Base-by-base conservation (phyloP, 2,113 vertebrate genomes). In the Cyanoderma ruficeps region DNA sequence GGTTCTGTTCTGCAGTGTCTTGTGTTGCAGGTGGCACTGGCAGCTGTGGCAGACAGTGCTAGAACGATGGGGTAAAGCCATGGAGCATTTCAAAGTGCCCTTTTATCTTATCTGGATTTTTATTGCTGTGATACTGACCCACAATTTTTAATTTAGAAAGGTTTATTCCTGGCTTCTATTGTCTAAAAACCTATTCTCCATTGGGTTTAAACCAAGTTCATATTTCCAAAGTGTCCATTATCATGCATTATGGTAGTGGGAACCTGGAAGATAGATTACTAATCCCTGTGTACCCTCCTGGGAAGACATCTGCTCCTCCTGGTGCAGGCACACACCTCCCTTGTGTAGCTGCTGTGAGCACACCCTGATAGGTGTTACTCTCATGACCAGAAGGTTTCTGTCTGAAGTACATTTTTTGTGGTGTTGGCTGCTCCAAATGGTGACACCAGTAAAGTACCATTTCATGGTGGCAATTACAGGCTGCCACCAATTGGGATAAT, bases 21-120 rank as follows among this genome's bases (percentile, higher is more conserved):
- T 27, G 33, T 12, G n/a, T 28, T 6, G 12, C 23, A 15, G 4
- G n/a, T 17, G 33, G 7, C 23, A 9, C 6, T 15, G 6, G 33
- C 23, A 25, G 11, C 1, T 15, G 27, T 19, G 24, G 6, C 31
- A 52, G 27, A 31, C 0, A 0, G 7, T 0, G 0, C 37, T 42
- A 2, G 14, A 39, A 46, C 1, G 0, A 10, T 24, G 15, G 31
- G 8, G 4, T 44, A 22, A 83, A 83, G 31, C 64, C 25, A 3
- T 35, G 23, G 33, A 46, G 15, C 6, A 2, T 24, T 27, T 44
- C 30, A 10, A 47, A 56, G 15, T 7, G 7, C 19, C 12, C 8
- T 53, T 39, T 25, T 23, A 1, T 22, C 64, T 63, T 24, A 5
- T 1, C 1, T 10, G 2, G 9, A 4, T 12, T 14, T n/a, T 31